phyloP scores from a whole-genome alignment of 2,113 vertebrate genomes.

The Amblyornis subalaris region DNA sequence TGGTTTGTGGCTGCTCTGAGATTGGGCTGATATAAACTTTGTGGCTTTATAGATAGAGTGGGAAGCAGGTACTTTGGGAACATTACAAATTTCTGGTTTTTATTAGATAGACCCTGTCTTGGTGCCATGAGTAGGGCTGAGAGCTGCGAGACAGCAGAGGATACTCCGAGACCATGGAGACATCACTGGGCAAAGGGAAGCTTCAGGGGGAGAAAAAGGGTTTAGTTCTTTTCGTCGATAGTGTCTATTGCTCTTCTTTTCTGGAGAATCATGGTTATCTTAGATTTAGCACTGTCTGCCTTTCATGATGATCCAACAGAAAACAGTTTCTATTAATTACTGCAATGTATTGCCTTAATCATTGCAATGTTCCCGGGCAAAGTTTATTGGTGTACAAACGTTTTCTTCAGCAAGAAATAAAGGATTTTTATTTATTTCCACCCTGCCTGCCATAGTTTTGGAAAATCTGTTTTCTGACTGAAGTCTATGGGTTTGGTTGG shows the following conservation, averaged over 20 bases:
- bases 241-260: background rate
- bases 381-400: background rate
- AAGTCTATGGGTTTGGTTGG: background rate
- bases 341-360: background rate
- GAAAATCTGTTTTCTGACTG: background rate
- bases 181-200: background rate
- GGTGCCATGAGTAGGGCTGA: accelerated
- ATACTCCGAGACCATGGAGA: background rate
- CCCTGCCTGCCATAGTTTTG: background rate
- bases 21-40: background rate
- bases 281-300: background rate
- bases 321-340: background rate
- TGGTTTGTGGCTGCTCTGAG: background rate
- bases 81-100: background rate
- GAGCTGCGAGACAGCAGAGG: background rate
- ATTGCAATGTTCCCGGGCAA: background rate
- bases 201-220: background rate
- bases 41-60: background rate
- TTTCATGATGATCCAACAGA: background rate
- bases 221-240: accelerated
- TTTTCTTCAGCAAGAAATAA: background rate
- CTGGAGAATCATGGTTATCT: background rate
- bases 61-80: background rate
- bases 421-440: background rate
- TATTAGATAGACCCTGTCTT: no score